Base-by-base conservation (phyloP, 2,888 invertebrate genomes). In the Limnephilus rhombicus region DNA sequence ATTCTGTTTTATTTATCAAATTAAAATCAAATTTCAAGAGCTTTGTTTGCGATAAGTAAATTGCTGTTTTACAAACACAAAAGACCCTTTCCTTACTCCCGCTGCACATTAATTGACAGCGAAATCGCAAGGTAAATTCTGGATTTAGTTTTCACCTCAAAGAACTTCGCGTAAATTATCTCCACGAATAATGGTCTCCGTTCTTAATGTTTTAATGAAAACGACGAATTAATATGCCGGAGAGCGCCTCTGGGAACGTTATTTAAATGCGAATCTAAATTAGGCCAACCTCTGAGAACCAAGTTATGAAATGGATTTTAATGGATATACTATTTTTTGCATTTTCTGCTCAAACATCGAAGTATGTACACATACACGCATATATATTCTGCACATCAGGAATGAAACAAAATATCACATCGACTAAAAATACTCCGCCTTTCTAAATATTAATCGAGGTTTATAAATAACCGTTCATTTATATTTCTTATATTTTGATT, bases 151-250 rank as follows among this genome's bases (percentile, higher is more conserved):
- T 83, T 15, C 37, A 83, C 37, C 83, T 37, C 83, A 24, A 37
- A 24, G 18, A 83, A 83, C 37, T 83, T 18, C 3, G 18, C 34
- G 37, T 37, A 37, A 83, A 83, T 83, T 83, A 83, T 83, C 37
- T 37, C 37, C 15, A 9, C 34, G 83, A n/a, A 83, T 83, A 41
- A 83, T 83, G 68, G 68, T 68, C 68, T 24, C 24, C n/a, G 24
- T 68, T 68, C 68, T 68, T 83, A 18, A 11, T 37, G 83, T 34
- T 83, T 37, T 83, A 83, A 83, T 83, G 83, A 83, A 83, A 83
- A 83, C 83, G 83, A 7, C 34, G 83, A 83, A 83, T 83, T 83
- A 41, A 37, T 24, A 83, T 83, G 18, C 83, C 34, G n/a, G 37
- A 37, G 68, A 68, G 68, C 68, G 68, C 9, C 24, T 68, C 68